phyloP scores from a whole-genome alignment of 2,797 vertebrate genomes.

The Xiphorhynchus erythropygius region DNA sequence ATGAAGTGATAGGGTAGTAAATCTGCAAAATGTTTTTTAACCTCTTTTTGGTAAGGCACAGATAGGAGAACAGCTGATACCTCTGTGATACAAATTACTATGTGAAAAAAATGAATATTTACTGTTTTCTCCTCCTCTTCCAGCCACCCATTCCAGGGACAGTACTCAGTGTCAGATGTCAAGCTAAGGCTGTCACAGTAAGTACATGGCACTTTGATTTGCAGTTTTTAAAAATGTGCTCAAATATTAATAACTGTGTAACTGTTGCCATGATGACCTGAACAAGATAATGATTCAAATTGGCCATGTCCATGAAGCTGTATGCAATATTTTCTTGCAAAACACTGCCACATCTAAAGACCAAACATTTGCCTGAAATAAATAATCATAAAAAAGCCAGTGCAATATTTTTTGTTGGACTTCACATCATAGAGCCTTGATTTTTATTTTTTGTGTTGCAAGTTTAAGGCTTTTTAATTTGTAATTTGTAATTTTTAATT shows the following conservation, averaged over 20 bases:
- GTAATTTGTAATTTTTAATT: not conserved
- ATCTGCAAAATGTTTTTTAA: not conserved
- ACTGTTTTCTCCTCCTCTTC: not conserved
- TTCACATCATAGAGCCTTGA: not conserved
- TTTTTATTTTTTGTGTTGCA: not conserved
- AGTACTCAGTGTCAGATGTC: slow-evolving; percentile 93
- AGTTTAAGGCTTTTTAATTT: not conserved
- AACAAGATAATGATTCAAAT: not conserved
- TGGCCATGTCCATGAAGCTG: not conserved
- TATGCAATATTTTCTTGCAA: not conserved
- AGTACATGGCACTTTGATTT: slow-evolving; percentile 72
- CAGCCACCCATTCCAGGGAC: slow-evolving; percentile 96
- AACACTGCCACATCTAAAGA: not conserved
- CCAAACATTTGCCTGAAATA: not conserved
- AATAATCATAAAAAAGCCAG: not conserved
- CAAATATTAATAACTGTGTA: not conserved
- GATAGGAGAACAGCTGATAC: not conserved
- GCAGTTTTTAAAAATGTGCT: not conserved
- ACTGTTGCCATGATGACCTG: not conserved
- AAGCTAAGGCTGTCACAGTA: slow-evolving; percentile 95
- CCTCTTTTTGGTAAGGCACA: not conserved
- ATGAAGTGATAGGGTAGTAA: not conserved
- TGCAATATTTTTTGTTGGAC: not conserved
- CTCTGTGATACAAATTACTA: not conserved
- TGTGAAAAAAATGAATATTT: not conserved